A percentile compares a stretch with the other conserved stretches of the same genome.
These are phyloP conservation scores for Flexamia atlantica DNA, from an alignment of 2,888 invertebrate genomes.

Conservation along the genomic window DNA sequence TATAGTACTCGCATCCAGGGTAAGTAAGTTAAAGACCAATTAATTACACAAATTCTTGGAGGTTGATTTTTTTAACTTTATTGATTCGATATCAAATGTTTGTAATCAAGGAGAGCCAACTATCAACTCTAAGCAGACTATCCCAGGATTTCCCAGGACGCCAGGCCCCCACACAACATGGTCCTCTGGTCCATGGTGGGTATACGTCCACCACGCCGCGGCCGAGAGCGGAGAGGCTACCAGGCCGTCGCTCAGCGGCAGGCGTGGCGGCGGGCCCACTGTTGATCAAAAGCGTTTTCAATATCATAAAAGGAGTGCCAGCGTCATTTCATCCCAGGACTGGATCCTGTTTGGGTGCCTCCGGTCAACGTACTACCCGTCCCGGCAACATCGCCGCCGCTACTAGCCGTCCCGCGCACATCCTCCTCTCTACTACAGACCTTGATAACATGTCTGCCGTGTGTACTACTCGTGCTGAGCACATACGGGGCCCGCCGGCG, in stretches of 20 bases:
- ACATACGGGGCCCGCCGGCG: not conserved
- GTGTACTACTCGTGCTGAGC: constrained; percentile 25
- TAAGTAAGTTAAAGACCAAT: too few relatives aligned
- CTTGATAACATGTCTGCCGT: constrained; percentile 15
- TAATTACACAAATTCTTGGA: too few relatives aligned
- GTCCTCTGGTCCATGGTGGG: too few relatives aligned
- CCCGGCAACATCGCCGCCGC: constrained; percentile 27
- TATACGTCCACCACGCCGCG: too few relatives aligned
- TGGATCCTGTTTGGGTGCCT: constrained; percentile 61
- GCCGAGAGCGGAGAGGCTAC: too few relatives aligned
- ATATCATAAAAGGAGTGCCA: constrained; percentile 58
- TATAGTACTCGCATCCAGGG: too few relatives aligned
- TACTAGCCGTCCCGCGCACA: constrained; percentile 34
- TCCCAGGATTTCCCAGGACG: too few relatives aligned
- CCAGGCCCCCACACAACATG: too few relatives aligned
- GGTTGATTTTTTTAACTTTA: too few relatives aligned
- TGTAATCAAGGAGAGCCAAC: too few relatives aligned
- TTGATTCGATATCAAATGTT: too few relatives aligned
- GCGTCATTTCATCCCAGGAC: constrained; percentile 50
- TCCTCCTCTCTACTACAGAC: not conserved
- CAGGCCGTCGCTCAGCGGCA: not conserved
- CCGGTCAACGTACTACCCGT: constrained; percentile 60
- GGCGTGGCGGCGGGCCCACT: not conserved
- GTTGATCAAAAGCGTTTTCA: constrained; percentile 54
- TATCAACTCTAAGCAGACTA: too few relatives aligned